Conservation (phyloP, 1,140 invertebrate species). For the Diabrotica virgifera region DNA sequence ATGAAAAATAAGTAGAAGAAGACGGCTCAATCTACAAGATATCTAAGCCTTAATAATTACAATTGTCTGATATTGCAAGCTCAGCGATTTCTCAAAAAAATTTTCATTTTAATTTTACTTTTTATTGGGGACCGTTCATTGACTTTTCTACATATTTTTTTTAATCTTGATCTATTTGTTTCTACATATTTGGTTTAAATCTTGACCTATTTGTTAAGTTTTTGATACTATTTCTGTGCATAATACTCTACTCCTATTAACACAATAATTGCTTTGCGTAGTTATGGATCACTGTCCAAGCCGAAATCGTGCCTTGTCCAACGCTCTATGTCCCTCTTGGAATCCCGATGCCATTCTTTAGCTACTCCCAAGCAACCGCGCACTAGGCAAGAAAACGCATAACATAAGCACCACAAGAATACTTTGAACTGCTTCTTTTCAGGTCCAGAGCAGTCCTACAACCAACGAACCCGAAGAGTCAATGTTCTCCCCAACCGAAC, state of each 20-base stretch:
- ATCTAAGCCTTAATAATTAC: no score
- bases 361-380: slow-evolving; percentile 54
- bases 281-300: slow-evolving; percentile 65
- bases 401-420: background rate
- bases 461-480: background rate
- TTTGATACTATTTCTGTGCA: no score
- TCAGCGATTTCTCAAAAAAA: no score
- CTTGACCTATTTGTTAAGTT: no score
- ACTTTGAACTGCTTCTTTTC: slow-evolving; percentile 14
- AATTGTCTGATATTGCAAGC: no score
- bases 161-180: no score
- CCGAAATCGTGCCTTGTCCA: slow-evolving; percentile 76
- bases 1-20: no score
- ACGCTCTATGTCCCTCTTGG: slow-evolving; percentile 55
- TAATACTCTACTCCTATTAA: background rate
- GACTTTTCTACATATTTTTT: no score
- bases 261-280: slow-evolving; percentile 53
- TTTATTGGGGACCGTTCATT: no score
- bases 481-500: slow-evolving; percentile 32
- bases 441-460: slow-evolving; percentile 22
- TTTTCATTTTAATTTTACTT: no score
- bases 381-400: slow-evolving; percentile 53
- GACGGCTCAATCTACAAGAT: no score
- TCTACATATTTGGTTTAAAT: no score
- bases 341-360: slow-evolving; percentile 54